Evolutionary conservation across 2,888 invertebrate species (phyloP).

Genomic region (Augochlorella aurata): DNA sequence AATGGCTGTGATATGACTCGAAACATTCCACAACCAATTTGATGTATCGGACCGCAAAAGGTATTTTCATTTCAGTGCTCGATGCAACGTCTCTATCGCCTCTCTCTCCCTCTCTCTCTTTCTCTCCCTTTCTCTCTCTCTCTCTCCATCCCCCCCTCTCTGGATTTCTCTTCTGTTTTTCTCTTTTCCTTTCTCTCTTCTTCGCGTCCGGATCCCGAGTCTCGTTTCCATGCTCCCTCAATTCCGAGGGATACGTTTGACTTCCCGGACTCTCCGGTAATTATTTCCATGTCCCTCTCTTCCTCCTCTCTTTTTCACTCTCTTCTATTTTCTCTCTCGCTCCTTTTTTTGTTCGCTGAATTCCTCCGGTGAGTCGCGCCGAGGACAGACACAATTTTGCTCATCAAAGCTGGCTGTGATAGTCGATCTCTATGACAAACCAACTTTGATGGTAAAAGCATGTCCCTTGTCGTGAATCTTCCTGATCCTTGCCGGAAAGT

Average conservation of each 20-base stretch:
- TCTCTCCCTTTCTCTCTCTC: background rate
- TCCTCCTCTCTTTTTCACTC: no score
- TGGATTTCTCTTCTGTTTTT: background rate
- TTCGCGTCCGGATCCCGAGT: background rate
- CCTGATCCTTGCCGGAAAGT: background rate
- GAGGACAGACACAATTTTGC: conserved; percentile 86
- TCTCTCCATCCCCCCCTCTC: background rate
- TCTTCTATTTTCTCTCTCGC: no score
- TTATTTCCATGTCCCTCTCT: conserved; percentile 40
- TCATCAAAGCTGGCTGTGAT: conserved; percentile 99
- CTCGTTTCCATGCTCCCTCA: conserved; percentile 20
- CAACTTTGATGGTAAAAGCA: conserved; percentile 90
- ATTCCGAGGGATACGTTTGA: conserved; percentile 23
- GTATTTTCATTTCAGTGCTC: conserved; percentile 55
- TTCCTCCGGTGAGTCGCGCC: conserved; percentile 52
- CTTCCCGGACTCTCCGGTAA: conserved; percentile 32
- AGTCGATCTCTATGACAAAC: conserved; percentile 91
- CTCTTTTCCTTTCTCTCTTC: background rate
- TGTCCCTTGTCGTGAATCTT: conserved; percentile 74
- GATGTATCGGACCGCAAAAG: conserved; percentile 87
- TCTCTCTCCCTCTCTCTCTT: background rate
- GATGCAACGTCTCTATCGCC: conserved; percentile 2
- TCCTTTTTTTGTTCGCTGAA: conserved; percentile 6
- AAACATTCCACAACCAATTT: conserved; percentile 94
- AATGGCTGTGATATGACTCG: conserved; percentile 98